Base-by-base conservation (phyloP, 2,888 invertebrate species). In the Antitype chi region DNA sequence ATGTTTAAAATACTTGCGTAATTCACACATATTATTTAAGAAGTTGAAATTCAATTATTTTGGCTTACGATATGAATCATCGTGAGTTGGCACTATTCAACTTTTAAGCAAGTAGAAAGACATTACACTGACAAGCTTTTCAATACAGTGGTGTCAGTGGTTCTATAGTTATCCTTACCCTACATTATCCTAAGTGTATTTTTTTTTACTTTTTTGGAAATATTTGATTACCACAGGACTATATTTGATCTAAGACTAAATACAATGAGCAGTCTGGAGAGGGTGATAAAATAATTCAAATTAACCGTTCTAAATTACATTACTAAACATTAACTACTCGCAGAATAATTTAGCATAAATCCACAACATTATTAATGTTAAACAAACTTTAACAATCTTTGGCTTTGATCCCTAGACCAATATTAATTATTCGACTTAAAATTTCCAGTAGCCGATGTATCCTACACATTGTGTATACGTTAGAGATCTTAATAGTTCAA, bases 401-500 rank as follows among this genome's bases (percentile, higher is more conserved):
- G 98, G 98, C 97, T 97, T 98, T 98, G 98, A 97, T 98, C 98
- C 98, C 98, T 97, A 97, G 97, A 98, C 97, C 98, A 97, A 98
- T 97, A 97, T 94, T 93, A 93, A 92, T 94, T 92, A 93, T 90
- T 93, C 94, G 94, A 95, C 94, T 94, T 93, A 89, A 92, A 90
- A 91, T 93, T 93, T 92, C 90, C 90, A 92, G 91, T 89, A 93
- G 95, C 95, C 94, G 94, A 94, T 94, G 93, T 90, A 92, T 92
- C 94, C 85, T 92, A 90, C 88, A 87, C 88, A 93, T 91, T 92
- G 93, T 93, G 93, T 92, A 93, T 92, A 92, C 91, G 92, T 93
- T 91, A 93, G 94, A 96, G 95, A 95, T 96, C 94, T 95, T 92
- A 92, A 87, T 88, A 92, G 91, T 93, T 94, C 93, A 92, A 94